Percentiles rank a stretch among this genome's conserved stretches.
Evolutionary conservation across 2,113 vertebrate species (phyloP).

Genomic region (Cottus gobio): DNA sequence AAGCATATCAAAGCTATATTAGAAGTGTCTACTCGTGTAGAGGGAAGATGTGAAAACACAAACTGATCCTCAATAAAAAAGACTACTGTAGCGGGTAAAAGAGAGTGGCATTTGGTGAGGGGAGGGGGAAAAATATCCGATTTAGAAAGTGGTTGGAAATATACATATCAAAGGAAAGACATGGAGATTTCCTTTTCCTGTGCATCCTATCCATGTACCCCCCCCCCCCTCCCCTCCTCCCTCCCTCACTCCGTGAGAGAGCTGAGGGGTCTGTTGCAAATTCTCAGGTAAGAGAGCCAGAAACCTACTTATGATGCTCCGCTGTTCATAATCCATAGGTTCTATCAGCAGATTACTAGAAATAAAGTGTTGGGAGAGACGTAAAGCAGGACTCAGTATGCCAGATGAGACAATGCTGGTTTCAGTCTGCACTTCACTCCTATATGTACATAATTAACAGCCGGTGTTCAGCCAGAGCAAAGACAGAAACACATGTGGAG

Average conservation of each 20-base stretch:
- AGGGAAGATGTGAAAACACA: conserved; percentile 75
- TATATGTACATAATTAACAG: conserved; percentile 66
- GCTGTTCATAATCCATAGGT: conserved; percentile 82
- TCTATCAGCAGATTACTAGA: conserved; percentile 84
- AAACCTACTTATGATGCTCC: conserved; percentile 77
- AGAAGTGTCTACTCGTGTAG: conserved; percentile 66
- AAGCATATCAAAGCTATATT: conserved; percentile 81
- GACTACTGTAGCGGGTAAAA: conserved; percentile 71
- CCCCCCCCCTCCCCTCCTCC: conserved; percentile 25
- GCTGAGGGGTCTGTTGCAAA: conserved; percentile 72
- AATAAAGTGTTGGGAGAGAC: conserved; percentile 77
- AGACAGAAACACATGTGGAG: conserved; percentile 52
- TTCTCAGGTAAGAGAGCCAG: conserved; percentile 80
- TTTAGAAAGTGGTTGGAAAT: conserved; percentile 82
- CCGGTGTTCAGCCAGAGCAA: conserved; percentile 39
- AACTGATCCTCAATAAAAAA: conserved; percentile 79
- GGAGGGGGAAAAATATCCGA: conserved; percentile 75
- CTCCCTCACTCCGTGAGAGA: conserved; percentile 43
- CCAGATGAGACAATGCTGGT: conserved; percentile 78
- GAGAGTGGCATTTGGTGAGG: conserved; percentile 70
- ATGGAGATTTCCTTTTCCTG: conserved; percentile 77
- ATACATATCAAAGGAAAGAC: conserved; percentile 84
- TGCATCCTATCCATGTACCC: conserved; percentile 70
- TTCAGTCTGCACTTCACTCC: conserved; percentile 65
- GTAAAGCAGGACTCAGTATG: conserved; percentile 74